Evolutionary conservation across 2,113 vertebrate genomes (phyloP).

Genomic region (Caranx melampygus): DNA sequence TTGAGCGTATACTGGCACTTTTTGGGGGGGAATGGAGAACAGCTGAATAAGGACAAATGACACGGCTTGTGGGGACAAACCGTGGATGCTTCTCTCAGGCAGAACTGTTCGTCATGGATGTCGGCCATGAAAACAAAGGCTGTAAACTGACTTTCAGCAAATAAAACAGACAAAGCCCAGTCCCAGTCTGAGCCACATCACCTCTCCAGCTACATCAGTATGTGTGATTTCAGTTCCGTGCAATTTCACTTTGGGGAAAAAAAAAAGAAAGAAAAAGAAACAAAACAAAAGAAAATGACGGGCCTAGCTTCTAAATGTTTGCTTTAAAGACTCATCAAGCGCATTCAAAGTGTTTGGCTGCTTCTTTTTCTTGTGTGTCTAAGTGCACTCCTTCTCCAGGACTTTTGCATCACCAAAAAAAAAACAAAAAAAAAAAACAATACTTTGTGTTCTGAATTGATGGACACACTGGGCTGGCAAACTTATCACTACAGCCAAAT

Average conservation of each 20-base stretch:
- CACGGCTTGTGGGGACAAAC: constrained; percentile 49
- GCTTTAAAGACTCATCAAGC: constrained; percentile 70
- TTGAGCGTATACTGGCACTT: constrained; percentile 57
- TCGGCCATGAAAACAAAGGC: constrained; percentile 43
- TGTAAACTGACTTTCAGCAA: constrained; percentile 51
- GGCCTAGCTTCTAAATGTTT: constrained; percentile 60
- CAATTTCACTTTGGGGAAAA: constrained; percentile 55
- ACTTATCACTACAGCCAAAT: constrained; percentile 60
- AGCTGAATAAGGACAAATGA: constrained; percentile 45
- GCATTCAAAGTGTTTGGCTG: constrained; percentile 74
- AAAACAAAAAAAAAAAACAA: background rate
- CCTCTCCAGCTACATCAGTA: constrained; percentile 53
- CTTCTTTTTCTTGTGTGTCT: constrained; percentile 61
- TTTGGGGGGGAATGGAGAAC: constrained; percentile 31
- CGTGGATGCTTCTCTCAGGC: constrained; percentile 75
- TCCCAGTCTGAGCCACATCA: constrained; percentile 48
- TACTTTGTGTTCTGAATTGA: constrained; percentile 19
- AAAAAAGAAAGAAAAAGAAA: constrained; percentile 9
- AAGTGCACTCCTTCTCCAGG: constrained; percentile 54
- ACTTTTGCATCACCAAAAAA: constrained; percentile 57
- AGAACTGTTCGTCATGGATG: constrained; percentile 53
- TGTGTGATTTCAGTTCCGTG: constrained; percentile 63
- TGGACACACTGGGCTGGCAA: constrained; percentile 30
- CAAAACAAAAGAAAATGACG: background rate
- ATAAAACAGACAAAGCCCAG: constrained; percentile 33